A percentile compares a stretch with the other conserved stretches of the same genome.
Conservation (phyloP, 2,797 vertebrate genomes). For the Lagodon rhomboides region DNA sequence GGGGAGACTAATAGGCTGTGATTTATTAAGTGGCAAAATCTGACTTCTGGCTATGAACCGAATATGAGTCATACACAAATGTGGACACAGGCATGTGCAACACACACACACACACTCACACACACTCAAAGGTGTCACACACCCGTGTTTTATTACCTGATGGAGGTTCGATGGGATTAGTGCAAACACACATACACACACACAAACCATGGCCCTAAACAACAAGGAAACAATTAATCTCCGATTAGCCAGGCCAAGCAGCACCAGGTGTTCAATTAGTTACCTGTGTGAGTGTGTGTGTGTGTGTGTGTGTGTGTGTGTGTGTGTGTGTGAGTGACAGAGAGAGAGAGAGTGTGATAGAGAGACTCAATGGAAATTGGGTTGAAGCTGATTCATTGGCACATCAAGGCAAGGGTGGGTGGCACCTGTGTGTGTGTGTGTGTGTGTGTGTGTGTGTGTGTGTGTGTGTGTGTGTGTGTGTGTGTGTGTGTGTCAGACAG, state of each 20-base stretch:
- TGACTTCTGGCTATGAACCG: slow-evolving; percentile 30
- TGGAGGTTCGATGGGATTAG: slow-evolving; percentile 26
- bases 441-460: background rate
- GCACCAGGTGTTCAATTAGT: slow-evolving; percentile 74
- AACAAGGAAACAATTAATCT: slow-evolving; percentile 75
- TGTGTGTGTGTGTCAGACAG: slow-evolving; percentile 1
- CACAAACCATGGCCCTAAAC: slow-evolving; percentile 36
- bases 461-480: background rate
- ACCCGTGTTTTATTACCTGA: slow-evolving; percentile 5
- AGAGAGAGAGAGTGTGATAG: background rate
- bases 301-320: slow-evolving; percentile 20
- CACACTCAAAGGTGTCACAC: background rate
- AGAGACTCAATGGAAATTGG: slow-evolving; percentile 39
- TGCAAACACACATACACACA: slow-evolving; percentile 15
- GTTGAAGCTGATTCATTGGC: slow-evolving; percentile 62
- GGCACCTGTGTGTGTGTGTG: slow-evolving; percentile 18
- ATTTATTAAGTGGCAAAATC: slow-evolving; percentile 58
- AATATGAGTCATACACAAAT: slow-evolving; percentile 26
- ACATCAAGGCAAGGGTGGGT: slow-evolving; percentile 34
- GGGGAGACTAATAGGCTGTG: slow-evolving; percentile 37
- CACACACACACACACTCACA: slow-evolving; percentile 4
- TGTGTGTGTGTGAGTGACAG: slow-evolving; percentile 7
- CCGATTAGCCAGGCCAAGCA: slow-evolving; percentile 66
- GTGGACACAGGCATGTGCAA: background rate
- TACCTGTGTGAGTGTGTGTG: slow-evolving; percentile 32